These are phyloP conservation scores for Catharus ustulatus DNA, from an alignment of 2,797 vertebrate genomes.

Conservation along the genomic window DNA sequence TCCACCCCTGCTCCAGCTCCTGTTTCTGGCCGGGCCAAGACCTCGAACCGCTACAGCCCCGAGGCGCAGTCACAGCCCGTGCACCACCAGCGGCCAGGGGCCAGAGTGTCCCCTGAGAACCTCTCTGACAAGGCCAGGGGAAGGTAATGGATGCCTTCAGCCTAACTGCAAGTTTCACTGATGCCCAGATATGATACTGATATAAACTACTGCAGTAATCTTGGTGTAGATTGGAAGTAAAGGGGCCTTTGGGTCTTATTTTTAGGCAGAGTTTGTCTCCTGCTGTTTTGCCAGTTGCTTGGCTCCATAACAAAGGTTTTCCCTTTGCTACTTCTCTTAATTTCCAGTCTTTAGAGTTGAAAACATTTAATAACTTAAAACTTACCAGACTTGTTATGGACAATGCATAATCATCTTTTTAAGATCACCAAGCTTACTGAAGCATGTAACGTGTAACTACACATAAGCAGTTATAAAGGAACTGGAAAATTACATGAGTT, in stretches of 20 bases:
- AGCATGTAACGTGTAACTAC: not conserved
- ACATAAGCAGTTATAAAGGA: not conserved
- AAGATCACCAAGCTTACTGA: not conserved
- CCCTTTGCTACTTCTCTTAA: not conserved
- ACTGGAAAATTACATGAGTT: not conserved
- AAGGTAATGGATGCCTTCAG: constrained; percentile 79
- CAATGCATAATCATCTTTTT: not conserved
- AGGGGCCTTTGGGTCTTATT: not conserved
- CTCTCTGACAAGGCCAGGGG: constrained; percentile 88
- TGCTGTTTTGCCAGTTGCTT: not conserved
- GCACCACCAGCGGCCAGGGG: constrained; percentile 88
- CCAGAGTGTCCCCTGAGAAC: constrained; percentile 92
- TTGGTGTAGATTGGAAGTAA: not conserved
- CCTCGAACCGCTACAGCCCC: constrained; percentile 90
- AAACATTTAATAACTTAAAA: not conserved
- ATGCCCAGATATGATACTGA: not conserved
- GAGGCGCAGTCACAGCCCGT: constrained; percentile 83
- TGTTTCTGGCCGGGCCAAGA: constrained; percentile 82
- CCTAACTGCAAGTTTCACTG: not conserved
- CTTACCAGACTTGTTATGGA: not conserved
- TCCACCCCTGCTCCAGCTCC: constrained; percentile 76
- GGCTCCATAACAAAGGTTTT: not conserved
- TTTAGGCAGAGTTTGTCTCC: not conserved
- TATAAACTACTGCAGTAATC: not conserved
- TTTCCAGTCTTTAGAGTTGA: not conserved